Evolutionary conservation across 2,113 vertebrate species (phyloP).

Genomic region (Sturnira hondurensis): DNA sequence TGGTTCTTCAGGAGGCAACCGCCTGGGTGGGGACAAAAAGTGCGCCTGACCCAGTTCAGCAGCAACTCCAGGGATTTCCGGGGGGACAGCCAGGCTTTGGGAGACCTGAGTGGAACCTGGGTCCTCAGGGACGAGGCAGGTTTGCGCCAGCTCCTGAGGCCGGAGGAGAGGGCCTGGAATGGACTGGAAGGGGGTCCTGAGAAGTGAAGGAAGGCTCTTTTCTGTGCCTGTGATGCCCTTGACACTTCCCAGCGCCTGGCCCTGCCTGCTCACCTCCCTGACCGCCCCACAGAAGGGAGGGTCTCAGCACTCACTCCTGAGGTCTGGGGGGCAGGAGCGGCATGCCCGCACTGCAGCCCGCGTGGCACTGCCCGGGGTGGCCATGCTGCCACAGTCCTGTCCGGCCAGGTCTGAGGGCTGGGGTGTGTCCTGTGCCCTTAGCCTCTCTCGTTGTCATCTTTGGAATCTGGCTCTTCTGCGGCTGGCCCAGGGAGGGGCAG

Average conservation of each 20-base stretch:
- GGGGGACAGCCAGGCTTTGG: neutral
- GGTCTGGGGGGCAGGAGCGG: rapidly evolving
- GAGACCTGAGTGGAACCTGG: neutral
- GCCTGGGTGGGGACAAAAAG: neutral
- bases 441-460: neutral
- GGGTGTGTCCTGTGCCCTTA: neutral
- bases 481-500: neutral
- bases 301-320: too few relatives aligned
- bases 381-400: rapidly evolving
- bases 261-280: neutral
- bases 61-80: too few relatives aligned
- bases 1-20: neutral
- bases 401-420: neutral
- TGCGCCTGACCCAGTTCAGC: rapidly evolving
- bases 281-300: neutral
- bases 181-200: neutral
- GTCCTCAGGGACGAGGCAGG: neutral
- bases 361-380: neutral
- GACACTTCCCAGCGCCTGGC: rapidly evolving
- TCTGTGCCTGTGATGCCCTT: neutral
- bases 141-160: neutral
- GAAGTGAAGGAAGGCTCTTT: neutral
- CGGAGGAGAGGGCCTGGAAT: neutral
- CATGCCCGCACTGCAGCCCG: neutral
- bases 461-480: neutral